Evolutionary conservation across 2,888 invertebrate genomes (phyloP), one percentile per base, ranked within the genome.

Genomic region (Magallana nippona): DNA sequence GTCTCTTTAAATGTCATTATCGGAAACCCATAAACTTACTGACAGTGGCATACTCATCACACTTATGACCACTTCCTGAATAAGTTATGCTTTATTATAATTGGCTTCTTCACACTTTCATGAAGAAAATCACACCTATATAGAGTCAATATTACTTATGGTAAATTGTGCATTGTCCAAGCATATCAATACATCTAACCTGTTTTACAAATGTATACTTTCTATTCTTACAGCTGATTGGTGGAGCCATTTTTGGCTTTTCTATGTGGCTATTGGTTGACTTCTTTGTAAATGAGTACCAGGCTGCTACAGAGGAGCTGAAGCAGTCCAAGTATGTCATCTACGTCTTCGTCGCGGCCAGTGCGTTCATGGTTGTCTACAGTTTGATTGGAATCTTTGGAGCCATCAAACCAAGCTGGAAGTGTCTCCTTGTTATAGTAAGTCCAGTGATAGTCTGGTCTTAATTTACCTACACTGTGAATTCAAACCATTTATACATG

Each of bases 221-320:
- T 85, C 17, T 84, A 63, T 79, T 79, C 78, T 87, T 89, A 56
- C 89, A 92, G 92, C 60, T 92, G 82, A 87, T 92, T 78, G 92
- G 91, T 78, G 90, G 88, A 63, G 90, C 89, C 15, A 89, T 91
- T 17, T 88, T 92, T 84, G 92, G 91, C 3, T 88, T 92, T 78
- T 88, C 91, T n/a, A 87, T 92, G 27, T 92, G 91, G 90, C 85
- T 92, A 15, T 87, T 91, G 17, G 86, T 92, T 55, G 92, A 92
- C 84, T 91, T 89, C 85, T 92, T 91, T 90, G 88, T 90, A 17
- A 92, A 90, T 79, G 89, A 92, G 84, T 91, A 91, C 86, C 87
- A 91, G 55, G 86, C 86, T 58, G 88, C 91, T n/a, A 88, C 90
- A 63, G 85, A 86, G 3, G 88, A 89, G 27, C 88, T 92, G 5